These are phyloP conservation scores for Lampris megalopsis DNA, from an alignment of 2,113 vertebrate species.

Conservation along the genomic window DNA sequence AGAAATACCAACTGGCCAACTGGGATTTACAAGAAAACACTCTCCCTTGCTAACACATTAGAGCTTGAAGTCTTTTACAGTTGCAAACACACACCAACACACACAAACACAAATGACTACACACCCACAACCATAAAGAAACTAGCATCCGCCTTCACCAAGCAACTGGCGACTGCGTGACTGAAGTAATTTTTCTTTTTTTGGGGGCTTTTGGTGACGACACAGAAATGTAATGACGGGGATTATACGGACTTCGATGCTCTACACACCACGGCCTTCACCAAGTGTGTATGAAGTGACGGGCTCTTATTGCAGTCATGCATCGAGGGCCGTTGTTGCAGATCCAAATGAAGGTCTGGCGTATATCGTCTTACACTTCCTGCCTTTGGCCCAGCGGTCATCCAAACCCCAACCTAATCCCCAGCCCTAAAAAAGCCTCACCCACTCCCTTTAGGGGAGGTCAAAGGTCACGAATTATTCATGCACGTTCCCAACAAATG, in stretches of 20 bases:
- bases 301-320: slow-evolving; percentile 67
- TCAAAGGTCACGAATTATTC: slow-evolving; percentile 67
- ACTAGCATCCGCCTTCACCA: background rate
- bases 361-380: slow-evolving; percentile 75
- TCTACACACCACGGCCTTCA: slow-evolving; percentile 40
- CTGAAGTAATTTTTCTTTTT: slow-evolving; percentile 54
- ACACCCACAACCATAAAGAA: slow-evolving; percentile 10
- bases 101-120: slow-evolving; percentile 23
- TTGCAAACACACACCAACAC: slow-evolving; percentile 37
- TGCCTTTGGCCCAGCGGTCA: slow-evolving; percentile 62
- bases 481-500: slow-evolving; percentile 41
- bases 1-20: slow-evolving; percentile 64
- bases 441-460: slow-evolving; percentile 52
- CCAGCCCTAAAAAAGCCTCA: slow-evolving; percentile 41
- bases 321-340: slow-evolving; percentile 67
- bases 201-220: slow-evolving; percentile 38
- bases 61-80: slow-evolving; percentile 42
- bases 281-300: slow-evolving; percentile 56
- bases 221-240: background rate
- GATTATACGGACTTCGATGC: slow-evolving; percentile 70
- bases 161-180: background rate
- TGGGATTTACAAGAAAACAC: slow-evolving; percentile 60
- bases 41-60: slow-evolving; percentile 47
- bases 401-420: slow-evolving; percentile 58
- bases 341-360: slow-evolving; percentile 72